Evolutionary conservation across 2,888 invertebrate species (phyloP), one percentile per base, ranked within the genome.

Genomic region (Carpatolechia fugitivella): DNA sequence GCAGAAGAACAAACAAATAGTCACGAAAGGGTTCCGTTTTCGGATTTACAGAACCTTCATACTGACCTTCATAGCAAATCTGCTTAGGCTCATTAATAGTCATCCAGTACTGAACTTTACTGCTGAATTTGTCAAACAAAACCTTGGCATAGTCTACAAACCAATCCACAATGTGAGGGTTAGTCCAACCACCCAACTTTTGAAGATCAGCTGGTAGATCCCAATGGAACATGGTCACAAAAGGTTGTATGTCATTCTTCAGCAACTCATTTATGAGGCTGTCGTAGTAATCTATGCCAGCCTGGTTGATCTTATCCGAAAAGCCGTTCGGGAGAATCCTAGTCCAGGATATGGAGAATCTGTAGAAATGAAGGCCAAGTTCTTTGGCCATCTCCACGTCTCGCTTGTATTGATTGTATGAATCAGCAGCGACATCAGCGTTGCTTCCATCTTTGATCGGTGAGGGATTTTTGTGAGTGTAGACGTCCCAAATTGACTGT

Each of bases 381-480:
- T 89, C 78, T 40, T 74, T 77, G 54, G 90, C 68, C 49, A 89
- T 72, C 56, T 82, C 70, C 0, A 92, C 79, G 60, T 92, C 92
- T 29, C 92, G 88, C 63, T 88, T 80, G 71, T 91, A 93, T 51
- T 84, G 89, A 69, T 93, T 87, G 72, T 93, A 94, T 10, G 93
- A 93, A 71, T 95, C 92, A 31, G 93, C 92, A 0, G 94, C 92
- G 0, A 92, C 72, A 61, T 94, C 93, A 0, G 92, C 94, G 1
- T 62, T 74, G 56, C 70, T 76, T 0, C 61, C 65, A 41, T 84
- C 84, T 53, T 59, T 64, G 16, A 84, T 72, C 1, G 69, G 74
- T 0, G 76, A 76, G 0, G 72, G 74, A 0, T 72, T 54, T 10
- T 31, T 56, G 60, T 85, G 85, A 0, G 75, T 69, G 0, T 69